Conservation (phyloP, 2,888 invertebrate genomes). For the Nomada hirtipes region DNA sequence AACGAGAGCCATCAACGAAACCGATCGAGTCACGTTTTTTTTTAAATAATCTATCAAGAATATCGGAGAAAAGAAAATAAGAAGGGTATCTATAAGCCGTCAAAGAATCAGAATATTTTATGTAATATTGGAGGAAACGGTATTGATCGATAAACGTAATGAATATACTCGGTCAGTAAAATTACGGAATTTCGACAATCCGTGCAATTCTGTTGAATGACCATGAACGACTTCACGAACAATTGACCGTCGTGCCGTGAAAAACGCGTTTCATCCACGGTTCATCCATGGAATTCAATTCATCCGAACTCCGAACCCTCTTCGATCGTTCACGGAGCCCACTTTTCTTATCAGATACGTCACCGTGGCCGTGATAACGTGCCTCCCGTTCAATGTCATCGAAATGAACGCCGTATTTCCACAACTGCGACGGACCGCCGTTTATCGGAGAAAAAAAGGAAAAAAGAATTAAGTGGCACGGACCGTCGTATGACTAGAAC, state of each 20-base stretch:
- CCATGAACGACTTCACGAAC: not conserved
- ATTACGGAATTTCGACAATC: not conserved
- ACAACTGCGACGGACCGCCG: slow-evolving; percentile 29
- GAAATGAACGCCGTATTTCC: slow-evolving; percentile 53
- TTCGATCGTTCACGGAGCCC: slow-evolving; percentile 26
- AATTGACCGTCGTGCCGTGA: not conserved
- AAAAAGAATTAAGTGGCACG: not conserved
- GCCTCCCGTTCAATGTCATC: slow-evolving; percentile 53
- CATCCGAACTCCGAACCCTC: slow-evolving; percentile 3
- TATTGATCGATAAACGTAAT: not conserved
- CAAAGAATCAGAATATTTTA: not conserved
- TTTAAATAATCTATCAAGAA: not conserved
- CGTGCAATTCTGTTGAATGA: not conserved
- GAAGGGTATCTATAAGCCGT: not conserved
- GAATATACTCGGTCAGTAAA: not conserved
- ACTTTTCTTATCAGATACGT: slow-evolving; percentile 51
- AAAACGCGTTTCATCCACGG: not conserved
- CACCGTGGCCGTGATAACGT: slow-evolving; percentile 55
- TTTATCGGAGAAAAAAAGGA: slow-evolving; percentile 27
- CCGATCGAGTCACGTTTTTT: not conserved
- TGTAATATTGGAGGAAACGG: not conserved
- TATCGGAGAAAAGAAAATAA: not conserved
- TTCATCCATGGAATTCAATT: not conserved
- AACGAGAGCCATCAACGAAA: not conserved
- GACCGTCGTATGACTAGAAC: slow-evolving; percentile 1